Conservation (phyloP, 2,113 vertebrate genomes). For the Triplophysa dalaica region DNA sequence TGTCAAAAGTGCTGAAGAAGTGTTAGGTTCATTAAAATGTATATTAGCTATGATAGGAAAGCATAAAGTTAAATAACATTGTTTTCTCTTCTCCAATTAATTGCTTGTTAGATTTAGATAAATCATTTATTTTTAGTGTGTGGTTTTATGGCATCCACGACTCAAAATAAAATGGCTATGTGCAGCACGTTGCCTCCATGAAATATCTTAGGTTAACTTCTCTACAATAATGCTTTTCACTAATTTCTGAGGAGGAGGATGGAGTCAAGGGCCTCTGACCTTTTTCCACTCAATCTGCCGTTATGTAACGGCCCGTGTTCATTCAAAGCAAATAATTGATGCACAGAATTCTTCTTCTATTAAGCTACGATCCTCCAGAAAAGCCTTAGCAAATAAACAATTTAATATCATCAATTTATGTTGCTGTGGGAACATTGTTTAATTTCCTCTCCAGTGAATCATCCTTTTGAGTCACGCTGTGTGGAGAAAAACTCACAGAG, state of each 20-base stretch:
- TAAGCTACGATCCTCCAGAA: constrained; percentile 56
- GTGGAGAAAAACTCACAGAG: constrained; percentile 57
- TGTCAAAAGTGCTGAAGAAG: background rate
- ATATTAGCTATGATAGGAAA: background rate
- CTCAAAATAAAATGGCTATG: background rate
- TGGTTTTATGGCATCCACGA: background rate
- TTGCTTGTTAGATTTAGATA: background rate
- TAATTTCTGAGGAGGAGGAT: constrained; percentile 68
- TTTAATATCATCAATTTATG: constrained; percentile 67
- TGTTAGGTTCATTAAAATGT: background rate
- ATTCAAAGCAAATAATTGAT: constrained; percentile 65
- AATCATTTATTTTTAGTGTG: background rate
- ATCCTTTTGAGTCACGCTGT: constrained; percentile 39
- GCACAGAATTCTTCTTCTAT: constrained; percentile 36
- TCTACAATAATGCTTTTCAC: constrained; percentile 46
- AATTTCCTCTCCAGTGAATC: constrained; percentile 65
- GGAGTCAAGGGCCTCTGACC: constrained; percentile 56
- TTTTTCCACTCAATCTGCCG: constrained; percentile 33
- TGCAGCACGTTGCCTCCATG: background rate
- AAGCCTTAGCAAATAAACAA: constrained; percentile 71
- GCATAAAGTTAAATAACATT: background rate
- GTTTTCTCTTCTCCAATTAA: background rate
- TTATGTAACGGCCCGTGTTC: constrained; percentile 53
- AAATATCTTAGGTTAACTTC: constrained; percentile 32
- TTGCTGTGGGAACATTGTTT: constrained; percentile 71